phyloP scores from a whole-genome alignment of 2,888 invertebrate species.

The Campaea margaritaria region DNA sequence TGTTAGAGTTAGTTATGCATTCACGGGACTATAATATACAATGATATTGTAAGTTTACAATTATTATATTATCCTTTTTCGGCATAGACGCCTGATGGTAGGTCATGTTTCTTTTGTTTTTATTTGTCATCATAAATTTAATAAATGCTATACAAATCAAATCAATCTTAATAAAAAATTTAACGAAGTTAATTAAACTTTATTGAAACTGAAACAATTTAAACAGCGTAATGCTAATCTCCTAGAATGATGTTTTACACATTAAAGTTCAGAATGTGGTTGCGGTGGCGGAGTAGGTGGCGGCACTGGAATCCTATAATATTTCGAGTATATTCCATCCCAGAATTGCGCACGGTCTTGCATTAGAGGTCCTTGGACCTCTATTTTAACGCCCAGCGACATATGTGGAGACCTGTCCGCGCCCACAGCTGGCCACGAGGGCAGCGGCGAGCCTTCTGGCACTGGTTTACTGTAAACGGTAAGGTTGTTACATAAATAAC shows the following conservation, averaged over 20 bases:
- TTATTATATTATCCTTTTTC: too few species aligned
- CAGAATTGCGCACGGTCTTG: slow-evolving; percentile 51
- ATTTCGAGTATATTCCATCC: slow-evolving; percentile 55
- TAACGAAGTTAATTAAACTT: too few species aligned
- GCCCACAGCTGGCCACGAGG: slow-evolving; percentile 52
- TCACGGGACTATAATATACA: too few species aligned
- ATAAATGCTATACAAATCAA: too few species aligned
- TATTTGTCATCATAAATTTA: too few species aligned
- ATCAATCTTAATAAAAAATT: too few species aligned
- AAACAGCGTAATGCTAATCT: too few species aligned
- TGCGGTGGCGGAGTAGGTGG: slow-evolving; percentile 38
- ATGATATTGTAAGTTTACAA: too few species aligned
- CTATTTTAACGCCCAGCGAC: slow-evolving; percentile 47
- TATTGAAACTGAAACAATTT: too few species aligned
- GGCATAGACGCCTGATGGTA: too few species aligned
- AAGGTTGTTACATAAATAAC: slow-evolving; percentile 5
- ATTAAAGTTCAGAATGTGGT: slow-evolving; percentile 31
- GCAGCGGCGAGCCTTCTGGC: slow-evolving; percentile 44
- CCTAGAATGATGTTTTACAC: not conserved
- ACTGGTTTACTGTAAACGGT: slow-evolving; percentile 53
- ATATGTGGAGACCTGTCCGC: slow-evolving; percentile 50
- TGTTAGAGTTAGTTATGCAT: too few species aligned
- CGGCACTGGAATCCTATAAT: slow-evolving; percentile 51
- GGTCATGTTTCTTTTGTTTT: too few species aligned
- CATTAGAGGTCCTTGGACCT: slow-evolving; percentile 45